Evolutionary conservation across 2,113 vertebrate genomes (phyloP), one percentile per base, ranked within the genome.

Genomic region (Chelonoidis abingdonii): DNA sequence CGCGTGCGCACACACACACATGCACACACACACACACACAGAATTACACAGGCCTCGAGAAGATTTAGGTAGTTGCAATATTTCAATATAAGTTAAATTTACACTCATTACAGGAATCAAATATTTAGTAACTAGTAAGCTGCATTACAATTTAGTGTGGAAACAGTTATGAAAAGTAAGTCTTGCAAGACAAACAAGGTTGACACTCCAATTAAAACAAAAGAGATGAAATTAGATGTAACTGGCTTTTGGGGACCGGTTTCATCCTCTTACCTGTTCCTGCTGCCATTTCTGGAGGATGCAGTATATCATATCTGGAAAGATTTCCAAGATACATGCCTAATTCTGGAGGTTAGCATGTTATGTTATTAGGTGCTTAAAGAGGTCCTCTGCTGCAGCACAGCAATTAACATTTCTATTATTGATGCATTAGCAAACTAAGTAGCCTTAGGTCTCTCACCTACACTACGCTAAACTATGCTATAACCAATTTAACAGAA

Each of bases 131-230:
- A 84, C 27, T 54, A 84, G 56, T 69, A 62, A 89, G 81, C 4
- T 86, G 44, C 24, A 75, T 44, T 79, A 87, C 25, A 16, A 16
- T 83, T 92, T 81, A 16, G 38, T 91, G 81, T 87, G 89, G 83
- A 88, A 94, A 76, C 86, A 72, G 44, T 41, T 83, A 21, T 50
- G 53, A 35, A 89, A 92, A 53, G 59, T 80, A 53, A 96, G 78
- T 53, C 84, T 86, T 69, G 83, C 22, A 49, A 97, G 89, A 87
- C 79, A 96, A 89, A 91, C n/a, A 72, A 89, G 91, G 44, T 35
- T 75, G 83, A 54, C 24, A 10, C 35, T 84, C 69, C 22, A 89
- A 31, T 78, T 87, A 65, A 89, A 57, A 87, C 44, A 35, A 85
- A 44, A 86, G 41, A 69, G 5, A 86, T 19, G 1, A 17, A 53